These are phyloP conservation scores for Pyrrhosoma nymphula DNA, from an alignment of 2,888 invertebrate species.

Conservation along the genomic window DNA sequence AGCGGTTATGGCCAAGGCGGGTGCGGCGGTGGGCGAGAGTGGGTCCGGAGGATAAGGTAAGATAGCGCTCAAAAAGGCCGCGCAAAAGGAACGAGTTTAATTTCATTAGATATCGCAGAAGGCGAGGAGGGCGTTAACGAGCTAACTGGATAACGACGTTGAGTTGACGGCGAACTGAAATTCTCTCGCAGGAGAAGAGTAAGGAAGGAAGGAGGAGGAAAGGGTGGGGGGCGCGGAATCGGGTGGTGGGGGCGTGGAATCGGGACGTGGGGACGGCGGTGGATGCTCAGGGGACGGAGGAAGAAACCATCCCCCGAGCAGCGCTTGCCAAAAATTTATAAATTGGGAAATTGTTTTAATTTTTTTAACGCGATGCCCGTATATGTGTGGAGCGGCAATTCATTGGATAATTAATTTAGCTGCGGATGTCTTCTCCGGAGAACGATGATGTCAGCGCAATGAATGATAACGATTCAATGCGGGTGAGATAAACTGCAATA, in stretches of 20 bases:
- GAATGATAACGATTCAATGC: neutral
- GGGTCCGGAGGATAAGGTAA: neutral
- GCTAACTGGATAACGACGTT: constrained; percentile 61
- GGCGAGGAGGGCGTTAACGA: constrained; percentile 52
- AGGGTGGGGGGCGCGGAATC: neutral
- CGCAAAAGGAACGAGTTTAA: constrained; percentile 14
- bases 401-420: neutral
- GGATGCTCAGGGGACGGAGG: neutral
- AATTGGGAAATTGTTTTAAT: neutral
- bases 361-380: neutral
- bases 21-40: neutral
- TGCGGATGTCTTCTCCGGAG: neutral
- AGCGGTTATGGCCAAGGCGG: neutral
- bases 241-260: neutral
- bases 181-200: neutral
- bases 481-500: neutral
- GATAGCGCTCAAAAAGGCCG: neutral
- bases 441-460: neutral
- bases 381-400: neutral
- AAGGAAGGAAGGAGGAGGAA: neutral
- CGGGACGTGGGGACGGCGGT: neutral
- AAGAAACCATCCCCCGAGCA: neutral
- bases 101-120: constrained; percentile 54
- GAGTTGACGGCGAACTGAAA: constrained; percentile 33
- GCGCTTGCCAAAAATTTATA: neutral